Conservation (phyloP, 1,140 invertebrate genomes). For the Sycophila sp. region DNA sequence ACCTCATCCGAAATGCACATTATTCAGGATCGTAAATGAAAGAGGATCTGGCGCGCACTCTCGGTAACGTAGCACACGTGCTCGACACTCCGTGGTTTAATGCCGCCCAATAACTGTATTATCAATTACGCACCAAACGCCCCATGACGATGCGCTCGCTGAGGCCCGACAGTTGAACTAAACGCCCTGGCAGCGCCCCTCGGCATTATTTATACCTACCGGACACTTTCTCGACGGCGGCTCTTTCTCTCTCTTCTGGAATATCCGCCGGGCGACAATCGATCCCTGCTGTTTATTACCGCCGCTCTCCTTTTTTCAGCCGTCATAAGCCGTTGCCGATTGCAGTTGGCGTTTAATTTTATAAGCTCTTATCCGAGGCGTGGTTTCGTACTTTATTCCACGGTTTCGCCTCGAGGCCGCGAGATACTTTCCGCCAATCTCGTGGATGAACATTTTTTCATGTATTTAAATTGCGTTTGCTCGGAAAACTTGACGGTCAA, state of each 20-base stretch:
- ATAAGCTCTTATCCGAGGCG: no score
- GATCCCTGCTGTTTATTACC: no score
- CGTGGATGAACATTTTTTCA: no score
- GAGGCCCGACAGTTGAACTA: conserved; percentile 31
- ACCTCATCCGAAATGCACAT: no score
- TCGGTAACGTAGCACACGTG: neutral
- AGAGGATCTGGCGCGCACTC: no score
- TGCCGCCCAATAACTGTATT: no score
- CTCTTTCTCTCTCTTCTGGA: neutral
- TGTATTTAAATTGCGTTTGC: no score
- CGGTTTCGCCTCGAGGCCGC: neutral
- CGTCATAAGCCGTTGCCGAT: no score
- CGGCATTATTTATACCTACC: conserved; percentile 58
- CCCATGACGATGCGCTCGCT: conserved; percentile 41
- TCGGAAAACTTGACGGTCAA: no score
- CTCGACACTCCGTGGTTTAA: neutral
- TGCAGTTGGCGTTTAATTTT: neutral
- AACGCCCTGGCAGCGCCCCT: conserved; percentile 39
- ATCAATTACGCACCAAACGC: conserved; percentile 43
- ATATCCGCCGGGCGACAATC: neutral
- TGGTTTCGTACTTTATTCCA: no score
- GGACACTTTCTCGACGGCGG: conserved; percentile 54
- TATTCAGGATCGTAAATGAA: no score
- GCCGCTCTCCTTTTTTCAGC: conserved; percentile 10
- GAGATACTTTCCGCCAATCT: neutral